phyloP scores from a whole-genome alignment of 2,113 vertebrate genomes.

The Argyrosomus japonicus region DNA sequence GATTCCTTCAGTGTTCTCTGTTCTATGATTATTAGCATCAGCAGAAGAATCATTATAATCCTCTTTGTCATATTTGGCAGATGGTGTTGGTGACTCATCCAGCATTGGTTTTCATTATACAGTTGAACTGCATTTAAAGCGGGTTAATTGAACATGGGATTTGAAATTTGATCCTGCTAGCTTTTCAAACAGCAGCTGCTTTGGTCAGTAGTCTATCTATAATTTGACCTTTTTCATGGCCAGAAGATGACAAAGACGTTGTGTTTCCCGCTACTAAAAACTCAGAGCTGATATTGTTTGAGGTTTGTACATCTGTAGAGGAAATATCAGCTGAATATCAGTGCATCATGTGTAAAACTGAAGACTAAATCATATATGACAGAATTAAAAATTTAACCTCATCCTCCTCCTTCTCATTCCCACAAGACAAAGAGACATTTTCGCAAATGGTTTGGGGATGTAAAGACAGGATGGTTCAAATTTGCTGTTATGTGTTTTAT shows the following conservation, averaged over 20 bases:
- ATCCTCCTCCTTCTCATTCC: too few relatives aligned
- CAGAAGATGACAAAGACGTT: not conserved
- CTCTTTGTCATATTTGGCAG: not conserved
- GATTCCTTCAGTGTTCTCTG: not conserved
- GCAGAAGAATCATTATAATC: not conserved
- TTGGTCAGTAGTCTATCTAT: not conserved
- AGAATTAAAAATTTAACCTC: too few relatives aligned
- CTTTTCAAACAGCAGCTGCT: not conserved
- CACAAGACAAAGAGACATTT: too few relatives aligned
- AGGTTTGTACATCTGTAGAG: too few relatives aligned
- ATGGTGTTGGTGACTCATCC: conserved; percentile 11
- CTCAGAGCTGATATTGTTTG: too few relatives aligned
- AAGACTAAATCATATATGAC: too few relatives aligned
- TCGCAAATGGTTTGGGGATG: too few relatives aligned
- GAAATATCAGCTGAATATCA: too few relatives aligned
- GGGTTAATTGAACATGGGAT: not conserved
- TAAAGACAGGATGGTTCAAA: too few relatives aligned
- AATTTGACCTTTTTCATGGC: not conserved
- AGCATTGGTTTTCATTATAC: conserved; percentile 8
- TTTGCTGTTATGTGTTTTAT: too few relatives aligned
- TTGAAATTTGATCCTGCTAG: not conserved
- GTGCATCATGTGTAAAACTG: too few relatives aligned
- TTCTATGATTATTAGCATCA: not conserved
- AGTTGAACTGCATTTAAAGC: conserved; percentile 2
- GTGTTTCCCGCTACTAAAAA: not conserved